Evolutionary conservation across 1,140 invertebrate genomes (phyloP).

Genomic region (Adoxophyes honmai): DNA sequence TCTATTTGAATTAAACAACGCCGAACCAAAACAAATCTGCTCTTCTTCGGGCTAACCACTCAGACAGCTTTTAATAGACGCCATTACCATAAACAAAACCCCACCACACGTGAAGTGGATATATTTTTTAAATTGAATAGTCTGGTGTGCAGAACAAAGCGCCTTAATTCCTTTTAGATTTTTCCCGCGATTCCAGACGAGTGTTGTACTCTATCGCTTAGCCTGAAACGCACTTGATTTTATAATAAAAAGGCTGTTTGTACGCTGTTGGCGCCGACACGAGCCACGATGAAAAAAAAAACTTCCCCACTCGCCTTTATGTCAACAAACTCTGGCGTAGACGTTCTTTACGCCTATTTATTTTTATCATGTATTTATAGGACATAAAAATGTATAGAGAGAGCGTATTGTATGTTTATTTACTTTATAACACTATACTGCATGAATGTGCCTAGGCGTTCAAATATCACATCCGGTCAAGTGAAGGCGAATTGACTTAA

Average conservation of each 20-base stretch:
- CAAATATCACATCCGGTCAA: too few species aligned
- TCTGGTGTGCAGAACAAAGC: constrained; percentile 2
- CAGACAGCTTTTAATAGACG: neutral
- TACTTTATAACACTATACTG: too few species aligned
- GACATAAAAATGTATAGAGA: too few species aligned
- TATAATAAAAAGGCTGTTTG: constrained; percentile 52
- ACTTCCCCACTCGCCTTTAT: constrained; percentile 31
- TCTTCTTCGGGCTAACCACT: neutral
- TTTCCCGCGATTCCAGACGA: constrained; percentile 23
- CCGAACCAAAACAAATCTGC: too few species aligned
- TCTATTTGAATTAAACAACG: too few species aligned
- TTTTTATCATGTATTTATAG: too few species aligned
- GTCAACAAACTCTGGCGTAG: constrained; percentile 44
- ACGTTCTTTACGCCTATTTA: constrained; percentile 11
- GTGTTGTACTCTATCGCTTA: constrained; percentile 28
- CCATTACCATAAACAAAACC: neutral
- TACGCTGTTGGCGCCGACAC: constrained; percentile 36
- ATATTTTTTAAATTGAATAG: constrained; percentile 11
- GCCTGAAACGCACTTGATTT: constrained; percentile 50
- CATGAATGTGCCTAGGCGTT: too few species aligned
- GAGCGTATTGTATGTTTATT: too few species aligned
- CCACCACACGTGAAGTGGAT: neutral
- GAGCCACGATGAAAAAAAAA: constrained; percentile 32
- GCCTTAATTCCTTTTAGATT: constrained; percentile 6
- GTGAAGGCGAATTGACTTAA: too few species aligned